Evolutionary conservation across 2,797 vertebrate genomes (phyloP).

Genomic region (Silurus lanzhouensis): DNA sequence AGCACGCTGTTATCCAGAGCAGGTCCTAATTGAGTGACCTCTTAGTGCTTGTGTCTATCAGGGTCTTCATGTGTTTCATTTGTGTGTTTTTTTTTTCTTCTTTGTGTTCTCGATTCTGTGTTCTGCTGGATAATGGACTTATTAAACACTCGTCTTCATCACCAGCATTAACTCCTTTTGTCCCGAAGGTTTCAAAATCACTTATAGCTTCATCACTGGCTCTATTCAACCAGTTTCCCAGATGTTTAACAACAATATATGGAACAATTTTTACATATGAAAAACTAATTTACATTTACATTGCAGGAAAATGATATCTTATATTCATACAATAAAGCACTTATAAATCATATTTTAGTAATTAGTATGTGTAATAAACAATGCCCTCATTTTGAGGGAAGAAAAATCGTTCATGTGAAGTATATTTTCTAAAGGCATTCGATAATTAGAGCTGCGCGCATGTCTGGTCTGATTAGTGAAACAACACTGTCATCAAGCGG

Average conservation of each 20-base stretch:
- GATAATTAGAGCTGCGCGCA: background rate
- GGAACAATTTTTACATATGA: background rate
- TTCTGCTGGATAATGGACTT: conserved; percentile 53
- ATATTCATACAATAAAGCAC: background rate
- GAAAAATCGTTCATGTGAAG: background rate
- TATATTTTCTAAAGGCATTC: background rate
- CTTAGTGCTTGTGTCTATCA: background rate
- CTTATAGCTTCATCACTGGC: background rate
- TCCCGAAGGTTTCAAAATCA: background rate
- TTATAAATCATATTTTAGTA: background rate
- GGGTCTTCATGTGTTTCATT: no score
- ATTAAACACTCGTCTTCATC: conserved; percentile 41
- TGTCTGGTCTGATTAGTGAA: background rate
- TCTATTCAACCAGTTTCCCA: background rate
- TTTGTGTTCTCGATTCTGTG: background rate
- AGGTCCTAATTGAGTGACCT: background rate
- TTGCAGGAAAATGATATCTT: background rate
- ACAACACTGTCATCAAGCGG: background rate
- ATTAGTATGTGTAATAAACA: background rate
- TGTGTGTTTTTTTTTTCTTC: conserved; percentile 40
- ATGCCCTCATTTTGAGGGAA: background rate
- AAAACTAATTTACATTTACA: background rate
- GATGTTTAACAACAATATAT: background rate
- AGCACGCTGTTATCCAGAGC: background rate
- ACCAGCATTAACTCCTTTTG: background rate